Conservation (phyloP, 2,888 invertebrate species). For the Erebia epiphron region DNA sequence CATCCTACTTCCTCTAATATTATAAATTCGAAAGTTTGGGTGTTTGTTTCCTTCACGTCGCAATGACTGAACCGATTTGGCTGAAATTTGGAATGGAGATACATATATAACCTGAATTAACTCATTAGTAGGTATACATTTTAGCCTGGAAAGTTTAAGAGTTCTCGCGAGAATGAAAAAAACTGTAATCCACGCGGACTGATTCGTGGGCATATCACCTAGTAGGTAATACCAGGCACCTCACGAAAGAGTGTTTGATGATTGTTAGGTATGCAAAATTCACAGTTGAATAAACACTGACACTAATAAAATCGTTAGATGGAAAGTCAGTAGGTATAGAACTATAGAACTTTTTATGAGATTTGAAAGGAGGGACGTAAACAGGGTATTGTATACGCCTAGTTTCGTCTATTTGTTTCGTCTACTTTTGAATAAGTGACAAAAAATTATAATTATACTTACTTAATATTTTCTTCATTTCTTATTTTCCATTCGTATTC, state of each 20-base stretch:
- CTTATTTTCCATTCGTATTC: neutral
- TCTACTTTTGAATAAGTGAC: neutral
- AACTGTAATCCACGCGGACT: neutral
- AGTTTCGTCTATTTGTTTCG: neutral
- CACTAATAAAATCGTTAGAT: conserved; percentile 8
- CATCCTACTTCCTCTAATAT: no score
- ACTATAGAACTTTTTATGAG: neutral
- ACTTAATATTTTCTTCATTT: neutral
- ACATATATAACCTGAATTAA: no score
- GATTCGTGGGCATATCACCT: no score
- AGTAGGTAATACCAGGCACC: no score
- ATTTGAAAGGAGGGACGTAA: conserved; percentile 9
- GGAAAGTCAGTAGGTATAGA: neutral
- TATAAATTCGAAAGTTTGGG: no score
- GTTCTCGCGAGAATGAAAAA: no score
- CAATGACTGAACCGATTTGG: no score
- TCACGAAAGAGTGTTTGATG: no score
- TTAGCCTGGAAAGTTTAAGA: no score
- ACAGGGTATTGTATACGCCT: neutral
- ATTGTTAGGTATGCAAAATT: neutral
- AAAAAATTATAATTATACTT: neutral
- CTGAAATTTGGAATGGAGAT: no score
- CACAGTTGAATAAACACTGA: conserved; percentile 13
- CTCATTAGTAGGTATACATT: no score
- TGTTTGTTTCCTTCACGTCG: no score